These are phyloP conservation scores for Caloenas nicobarica DNA, from an alignment of 2,113 vertebrate genomes.

Conservation along the genomic window DNA sequence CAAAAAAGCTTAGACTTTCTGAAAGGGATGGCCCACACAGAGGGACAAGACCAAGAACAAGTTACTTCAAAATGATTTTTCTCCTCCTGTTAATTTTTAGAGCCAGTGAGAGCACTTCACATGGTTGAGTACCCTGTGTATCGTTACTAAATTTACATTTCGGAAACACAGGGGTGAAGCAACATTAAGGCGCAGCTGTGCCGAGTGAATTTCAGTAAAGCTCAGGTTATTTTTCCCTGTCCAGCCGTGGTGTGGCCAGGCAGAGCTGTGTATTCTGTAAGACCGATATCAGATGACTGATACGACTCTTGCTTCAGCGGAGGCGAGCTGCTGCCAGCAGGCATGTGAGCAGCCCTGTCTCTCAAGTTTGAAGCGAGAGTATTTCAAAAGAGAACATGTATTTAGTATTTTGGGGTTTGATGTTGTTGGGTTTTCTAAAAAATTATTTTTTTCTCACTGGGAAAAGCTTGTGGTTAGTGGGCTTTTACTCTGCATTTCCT, in stretches of 20 bases:
- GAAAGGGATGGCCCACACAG: background rate
- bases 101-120: background rate
- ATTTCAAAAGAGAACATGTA: slow-evolving; percentile 5
- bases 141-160: slow-evolving; percentile 39
- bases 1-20: background rate
- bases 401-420: background rate
- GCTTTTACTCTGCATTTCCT: slow-evolving; percentile 59
- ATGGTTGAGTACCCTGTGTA: background rate
- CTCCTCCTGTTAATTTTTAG: slow-evolving; percentile 16
- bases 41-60: background rate
- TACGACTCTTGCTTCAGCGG: slow-evolving; percentile 37
- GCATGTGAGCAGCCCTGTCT: slow-evolving; percentile 13
- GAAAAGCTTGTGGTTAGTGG: slow-evolving; percentile 53
- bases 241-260: background rate
- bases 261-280: slow-evolving; percentile 16
- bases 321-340: slow-evolving; percentile 18
- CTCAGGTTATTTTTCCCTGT: background rate
- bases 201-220: background rate
- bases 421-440: background rate
- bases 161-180: background rate
- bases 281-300: slow-evolving; percentile 19
- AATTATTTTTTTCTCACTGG: background rate
- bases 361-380: background rate
- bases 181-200: background rate
- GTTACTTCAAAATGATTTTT: background rate